Evolutionary conservation across 2,888 invertebrate genomes (phyloP), one percentile per base, ranked within the genome.

Genomic region (Dynastes hyllus): DNA sequence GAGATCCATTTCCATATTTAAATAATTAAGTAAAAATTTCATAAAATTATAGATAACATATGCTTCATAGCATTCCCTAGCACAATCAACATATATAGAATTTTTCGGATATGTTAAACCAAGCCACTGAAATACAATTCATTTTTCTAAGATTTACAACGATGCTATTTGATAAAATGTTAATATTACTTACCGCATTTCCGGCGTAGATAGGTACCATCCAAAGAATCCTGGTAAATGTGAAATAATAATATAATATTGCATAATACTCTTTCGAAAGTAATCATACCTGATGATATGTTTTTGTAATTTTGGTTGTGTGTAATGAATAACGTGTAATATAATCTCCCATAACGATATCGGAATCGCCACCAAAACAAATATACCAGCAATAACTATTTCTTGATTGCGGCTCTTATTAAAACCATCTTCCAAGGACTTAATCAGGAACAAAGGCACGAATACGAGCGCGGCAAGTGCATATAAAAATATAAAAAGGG

Each of bases 21-120:
- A 91, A 89, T 97, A 98, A 87, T 96, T 97, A 80, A 98, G 90
- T 83, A 98, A 91, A 88, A 96, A 98, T 86, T 95, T 95, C 97
- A 98, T 97, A 87, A 98, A 98, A 90, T 98, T 98, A 89, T 98
- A 98, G 85, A 98, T 98, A 2, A 98, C 98, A 91, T 98, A 98
- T 0, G 98, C 98, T 90, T 98, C 98, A 87, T 98, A 98, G 88
- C 98, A 98, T 91, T 98, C 98, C 87, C 98, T 92, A 75, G 96
- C 89, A 84, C 97, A 96, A 89, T 98, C 98, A 86, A 98, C 93
- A 88, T 98, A 98, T 83, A 98, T 97, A 58, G 97, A 96, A 84
- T 95, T 94, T 83, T 94, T 92, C 0, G 97, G 97, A 88, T 96
- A 97, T 75, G 95, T 91, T 81, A 98, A 90, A 2, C 98, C 98